Evolutionary conservation across 2,888 invertebrate species (phyloP).

Genomic region (Blomia tropicalis): DNA sequence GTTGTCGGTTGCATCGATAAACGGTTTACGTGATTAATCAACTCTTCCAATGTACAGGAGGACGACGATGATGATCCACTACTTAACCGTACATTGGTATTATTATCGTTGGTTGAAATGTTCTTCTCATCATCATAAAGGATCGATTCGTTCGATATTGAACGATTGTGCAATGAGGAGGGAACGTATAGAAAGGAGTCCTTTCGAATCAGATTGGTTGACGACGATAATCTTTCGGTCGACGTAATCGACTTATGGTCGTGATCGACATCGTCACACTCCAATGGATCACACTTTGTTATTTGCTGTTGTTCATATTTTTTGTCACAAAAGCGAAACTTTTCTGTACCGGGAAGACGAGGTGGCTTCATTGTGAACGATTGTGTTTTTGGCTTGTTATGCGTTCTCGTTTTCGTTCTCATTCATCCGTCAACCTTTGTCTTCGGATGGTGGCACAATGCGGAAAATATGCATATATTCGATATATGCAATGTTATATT

Average conservation of each 20-base stretch:
- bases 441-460: too few species aligned
- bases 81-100: not conserved
- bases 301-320: slow-evolving; percentile 1
- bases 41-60: not conserved
- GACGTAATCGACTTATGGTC: not conserved
- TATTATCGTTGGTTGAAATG: not conserved
- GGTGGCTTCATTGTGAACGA: slow-evolving; percentile 3
- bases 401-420: too few species aligned
- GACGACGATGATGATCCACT: not conserved
- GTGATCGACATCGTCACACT: not conserved
- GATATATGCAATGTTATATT: too few species aligned
- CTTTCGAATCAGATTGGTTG: not conserved
- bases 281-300: not conserved
- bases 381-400: too few species aligned
- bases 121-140: not conserved
- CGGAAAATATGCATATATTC: too few species aligned
- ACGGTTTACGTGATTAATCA: not conserved
- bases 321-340: slow-evolving; percentile 18
- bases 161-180: slow-evolving; percentile 1
- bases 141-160: not conserved
- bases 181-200: not conserved
- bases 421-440: too few species aligned
- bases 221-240: too few species aligned
- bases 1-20: too few species aligned
- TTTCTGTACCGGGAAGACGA: slow-evolving; percentile 10